phyloP scores from a whole-genome alignment of 2,113 vertebrate species.

The Orcinus orca region DNA sequence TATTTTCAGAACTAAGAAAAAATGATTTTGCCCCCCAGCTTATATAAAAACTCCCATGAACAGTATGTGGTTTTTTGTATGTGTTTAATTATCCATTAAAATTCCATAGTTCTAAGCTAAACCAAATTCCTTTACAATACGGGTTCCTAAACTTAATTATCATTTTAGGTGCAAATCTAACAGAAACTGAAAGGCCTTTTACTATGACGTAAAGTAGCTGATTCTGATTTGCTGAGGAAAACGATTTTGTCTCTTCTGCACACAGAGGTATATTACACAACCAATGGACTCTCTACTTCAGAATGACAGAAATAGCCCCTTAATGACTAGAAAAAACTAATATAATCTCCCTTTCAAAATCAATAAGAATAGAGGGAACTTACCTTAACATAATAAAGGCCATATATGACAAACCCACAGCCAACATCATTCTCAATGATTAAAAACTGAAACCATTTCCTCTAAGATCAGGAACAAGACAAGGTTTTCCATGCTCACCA shows the following conservation, averaged over 20 bases:
- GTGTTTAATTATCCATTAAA: conserved; percentile 72
- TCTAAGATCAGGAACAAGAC: too few relatives aligned
- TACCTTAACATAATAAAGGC: too few relatives aligned
- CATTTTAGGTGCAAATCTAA: conserved; percentile 73
- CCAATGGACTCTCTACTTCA: background rate
- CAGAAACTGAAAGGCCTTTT: conserved; percentile 62
- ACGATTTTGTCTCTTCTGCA: background rate
- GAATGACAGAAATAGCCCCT: background rate
- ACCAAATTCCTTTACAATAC: conserved; percentile 62
- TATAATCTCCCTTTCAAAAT: background rate
- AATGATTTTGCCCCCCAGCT: conserved; percentile 52
- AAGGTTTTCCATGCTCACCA: too few relatives aligned
- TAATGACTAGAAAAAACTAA: background rate
- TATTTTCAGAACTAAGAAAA: conserved; percentile 66
- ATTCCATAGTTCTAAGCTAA: conserved; percentile 66
- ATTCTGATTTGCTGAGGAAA: conserved; percentile 63
- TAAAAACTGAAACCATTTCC: too few relatives aligned
- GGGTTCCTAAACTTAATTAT: conserved; percentile 62
- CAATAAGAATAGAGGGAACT: background rate
- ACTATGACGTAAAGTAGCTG: conserved; percentile 58
- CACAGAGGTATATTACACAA: background rate
- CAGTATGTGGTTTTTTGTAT: conserved; percentile 36
- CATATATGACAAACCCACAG: too few relatives aligned
- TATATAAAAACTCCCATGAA: conserved; percentile 60
- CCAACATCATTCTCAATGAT: too few relatives aligned